phyloP scores from a whole-genome alignment of 2,888 invertebrate species.

The Seladonia tumulorum region DNA sequence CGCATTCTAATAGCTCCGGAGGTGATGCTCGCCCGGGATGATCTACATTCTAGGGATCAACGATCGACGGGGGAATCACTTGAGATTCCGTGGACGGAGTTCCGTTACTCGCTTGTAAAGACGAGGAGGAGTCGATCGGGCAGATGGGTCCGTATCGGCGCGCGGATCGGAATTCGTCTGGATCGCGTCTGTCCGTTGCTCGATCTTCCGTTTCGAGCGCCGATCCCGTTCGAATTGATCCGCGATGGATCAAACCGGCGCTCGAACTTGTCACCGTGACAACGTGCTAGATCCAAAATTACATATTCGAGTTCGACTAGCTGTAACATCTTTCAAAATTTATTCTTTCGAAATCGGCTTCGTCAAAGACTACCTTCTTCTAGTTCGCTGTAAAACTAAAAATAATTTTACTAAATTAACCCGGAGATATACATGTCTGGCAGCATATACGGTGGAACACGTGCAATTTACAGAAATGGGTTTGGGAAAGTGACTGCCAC shows the following conservation, averaged over 20 bases:
- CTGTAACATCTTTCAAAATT: not conserved
- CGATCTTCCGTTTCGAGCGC: constrained; percentile 31
- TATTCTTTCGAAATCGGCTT: too few relatives aligned
- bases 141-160: constrained; percentile 55
- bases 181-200: constrained; percentile 36
- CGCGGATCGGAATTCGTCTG: constrained; percentile 64
- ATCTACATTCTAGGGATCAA: constrained; percentile 54
- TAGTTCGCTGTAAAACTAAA: not conserved
- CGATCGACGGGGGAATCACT: constrained; percentile 52
- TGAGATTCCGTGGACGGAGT: constrained; percentile 55
- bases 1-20: constrained; percentile 41
- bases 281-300: not conserved
- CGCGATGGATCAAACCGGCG: not conserved
- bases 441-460: too few relatives aligned
- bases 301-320: not conserved
- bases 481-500: too few relatives aligned
- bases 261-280: not conserved
- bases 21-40: constrained; percentile 6
- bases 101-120: constrained; percentile 65
- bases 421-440: too few relatives aligned
- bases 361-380: not conserved
- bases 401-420: not conserved
- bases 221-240: constrained; percentile 5
- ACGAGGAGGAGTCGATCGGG: constrained; percentile 49
- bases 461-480: too few relatives aligned